Conservation (phyloP, 2,888 invertebrate genomes). For the Ametastegia equiseti region DNA sequence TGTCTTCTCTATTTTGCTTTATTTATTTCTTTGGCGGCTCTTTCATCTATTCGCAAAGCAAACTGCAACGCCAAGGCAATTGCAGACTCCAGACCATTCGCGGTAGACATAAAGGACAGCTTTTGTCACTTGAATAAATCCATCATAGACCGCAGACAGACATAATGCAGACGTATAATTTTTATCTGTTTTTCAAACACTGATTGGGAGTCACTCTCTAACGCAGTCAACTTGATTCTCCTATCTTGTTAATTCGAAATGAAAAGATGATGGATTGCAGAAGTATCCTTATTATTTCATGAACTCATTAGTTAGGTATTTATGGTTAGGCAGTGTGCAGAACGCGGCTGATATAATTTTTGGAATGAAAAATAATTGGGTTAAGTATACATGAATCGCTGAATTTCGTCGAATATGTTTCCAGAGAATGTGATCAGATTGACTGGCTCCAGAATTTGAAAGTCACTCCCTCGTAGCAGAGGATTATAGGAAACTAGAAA, state of each 20-base stretch:
- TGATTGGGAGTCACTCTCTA: background rate
- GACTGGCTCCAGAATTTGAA: background rate
- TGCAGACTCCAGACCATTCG: conserved; percentile 6
- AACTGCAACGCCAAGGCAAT: conserved; percentile 2
- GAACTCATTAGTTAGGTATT: too few relatives aligned
- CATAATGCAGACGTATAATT: too few relatives aligned
- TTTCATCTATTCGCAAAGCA: background rate
- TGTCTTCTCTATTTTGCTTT: too few relatives aligned
- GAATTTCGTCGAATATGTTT: background rate
- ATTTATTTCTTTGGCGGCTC: background rate
- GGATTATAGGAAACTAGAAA: background rate
- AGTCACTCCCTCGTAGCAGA: background rate
- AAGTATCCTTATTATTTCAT: background rate
- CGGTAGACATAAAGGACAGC: background rate
- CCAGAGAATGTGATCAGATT: background rate
- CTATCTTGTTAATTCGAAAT: background rate
- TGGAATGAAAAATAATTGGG: background rate
- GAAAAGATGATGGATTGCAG: background rate
- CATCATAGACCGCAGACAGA: background rate
- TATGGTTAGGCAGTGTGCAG: background rate
- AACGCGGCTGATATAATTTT: background rate
- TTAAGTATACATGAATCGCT: background rate
- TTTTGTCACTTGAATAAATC: background rate
- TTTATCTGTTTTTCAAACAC: background rate
- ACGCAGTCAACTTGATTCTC: background rate